Conservation (phyloP, 2,797 vertebrate species). For the Ispidina picta region DNA sequence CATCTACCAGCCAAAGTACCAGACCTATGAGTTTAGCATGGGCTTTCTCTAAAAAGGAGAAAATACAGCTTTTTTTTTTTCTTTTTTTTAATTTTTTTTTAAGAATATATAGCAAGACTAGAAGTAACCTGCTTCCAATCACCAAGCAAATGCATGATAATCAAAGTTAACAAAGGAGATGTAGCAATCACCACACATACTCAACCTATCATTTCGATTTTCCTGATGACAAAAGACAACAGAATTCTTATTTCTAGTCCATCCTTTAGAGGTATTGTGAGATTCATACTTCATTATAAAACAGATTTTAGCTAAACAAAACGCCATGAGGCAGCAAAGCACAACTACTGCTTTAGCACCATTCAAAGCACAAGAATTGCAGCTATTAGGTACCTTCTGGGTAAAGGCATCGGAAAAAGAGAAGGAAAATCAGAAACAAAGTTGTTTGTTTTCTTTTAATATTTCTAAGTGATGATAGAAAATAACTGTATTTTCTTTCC, state of each 20-base stretch:
- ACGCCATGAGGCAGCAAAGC: not conserved
- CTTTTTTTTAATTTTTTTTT: not conserved
- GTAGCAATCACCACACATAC: not conserved
- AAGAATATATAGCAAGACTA: not conserved
- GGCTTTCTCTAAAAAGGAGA: not conserved
- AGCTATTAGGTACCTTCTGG: not conserved
- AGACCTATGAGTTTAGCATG: not conserved
- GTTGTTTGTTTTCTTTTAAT: not conserved
- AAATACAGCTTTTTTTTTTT: accelerated
- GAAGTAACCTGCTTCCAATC: not conserved
- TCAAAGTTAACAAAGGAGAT: not conserved
- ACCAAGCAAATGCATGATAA: not conserved
- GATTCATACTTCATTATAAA: constrained; percentile 42
- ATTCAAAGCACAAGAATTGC: not conserved
- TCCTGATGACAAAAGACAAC: not conserved
- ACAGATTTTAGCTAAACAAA: constrained; percentile 31
- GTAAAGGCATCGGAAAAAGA: not conserved
- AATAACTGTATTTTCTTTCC: not conserved
- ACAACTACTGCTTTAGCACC: not conserved
- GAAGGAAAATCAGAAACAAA: not conserved
- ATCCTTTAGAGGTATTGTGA: not conserved
- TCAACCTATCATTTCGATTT: not conserved
- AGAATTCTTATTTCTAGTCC: not conserved
- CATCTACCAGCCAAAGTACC: not conserved
- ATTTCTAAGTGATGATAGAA: not conserved